These are phyloP conservation scores for Pediacus dermestoides DNA, from an alignment of 2,888 invertebrate genomes.

Conservation along the genomic window DNA sequence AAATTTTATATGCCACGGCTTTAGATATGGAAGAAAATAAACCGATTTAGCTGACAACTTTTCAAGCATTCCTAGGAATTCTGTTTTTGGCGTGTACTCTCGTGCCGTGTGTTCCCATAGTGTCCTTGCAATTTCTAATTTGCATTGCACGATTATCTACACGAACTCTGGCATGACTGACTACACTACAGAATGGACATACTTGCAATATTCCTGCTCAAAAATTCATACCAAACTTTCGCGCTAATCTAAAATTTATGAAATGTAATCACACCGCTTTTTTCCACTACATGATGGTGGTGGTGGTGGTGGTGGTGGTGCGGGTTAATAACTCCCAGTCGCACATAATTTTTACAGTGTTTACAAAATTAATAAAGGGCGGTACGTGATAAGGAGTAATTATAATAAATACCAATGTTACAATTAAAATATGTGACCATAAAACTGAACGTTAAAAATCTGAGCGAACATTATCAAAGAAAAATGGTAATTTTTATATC, in stretches of 20 bases:
- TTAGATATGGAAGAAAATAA: slow-evolving; percentile 9
- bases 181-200: background rate
- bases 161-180: slow-evolving; percentile 1
- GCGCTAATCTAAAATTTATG: no score
- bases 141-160: slow-evolving; percentile 3
- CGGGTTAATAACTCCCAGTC: no score
- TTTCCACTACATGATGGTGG: no score
- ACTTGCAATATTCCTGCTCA: background rate
- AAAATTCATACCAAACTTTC: no score
- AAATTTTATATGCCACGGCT: slow-evolving; percentile 7
- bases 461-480: background rate
- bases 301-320: no score
- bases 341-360: no score
- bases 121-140: slow-evolving; percentile 2
- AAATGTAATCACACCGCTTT: no score
- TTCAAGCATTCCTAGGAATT: slow-evolving; percentile 7
- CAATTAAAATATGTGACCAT: slow-evolving; percentile 1
- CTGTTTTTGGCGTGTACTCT: slow-evolving; percentile 9
- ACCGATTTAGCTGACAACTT: slow-evolving; percentile 11
- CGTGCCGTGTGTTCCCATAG: no score
- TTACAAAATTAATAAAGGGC: no score
- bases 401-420: slow-evolving; percentile 1
- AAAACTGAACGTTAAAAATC: background rate
- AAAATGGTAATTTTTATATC: slow-evolving; percentile 1
- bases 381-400: background rate